phyloP scores from a whole-genome alignment of 2,113 vertebrate genomes.

The Tachycineta bicolor region DNA sequence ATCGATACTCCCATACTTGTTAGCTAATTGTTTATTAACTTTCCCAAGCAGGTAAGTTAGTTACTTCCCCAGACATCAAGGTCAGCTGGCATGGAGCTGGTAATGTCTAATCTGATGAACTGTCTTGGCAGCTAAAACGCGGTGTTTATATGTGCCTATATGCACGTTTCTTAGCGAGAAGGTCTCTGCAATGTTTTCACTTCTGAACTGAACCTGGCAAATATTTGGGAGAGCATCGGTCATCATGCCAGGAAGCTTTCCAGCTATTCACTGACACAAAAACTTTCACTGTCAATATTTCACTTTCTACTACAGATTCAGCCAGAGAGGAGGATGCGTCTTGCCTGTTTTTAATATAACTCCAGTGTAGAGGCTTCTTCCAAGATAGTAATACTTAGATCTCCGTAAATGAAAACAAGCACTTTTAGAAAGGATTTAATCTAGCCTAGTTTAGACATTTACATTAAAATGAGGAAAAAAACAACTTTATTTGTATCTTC shows the following conservation, averaged over 20 bases:
- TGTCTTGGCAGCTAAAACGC: background rate
- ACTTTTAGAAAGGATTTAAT: background rate
- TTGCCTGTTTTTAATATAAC: background rate
- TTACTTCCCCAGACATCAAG: background rate
- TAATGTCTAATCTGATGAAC: background rate
- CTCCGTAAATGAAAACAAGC: background rate
- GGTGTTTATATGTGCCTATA: background rate
- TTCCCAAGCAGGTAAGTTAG: background rate
- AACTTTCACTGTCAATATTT: background rate
- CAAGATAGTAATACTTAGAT: background rate
- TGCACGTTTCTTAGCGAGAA: rapidly evolving
- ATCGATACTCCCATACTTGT: background rate
- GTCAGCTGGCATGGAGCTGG: background rate
- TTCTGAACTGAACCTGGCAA: background rate
- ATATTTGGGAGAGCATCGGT: background rate
- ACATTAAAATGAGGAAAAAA: background rate
- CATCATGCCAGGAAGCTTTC: background rate
- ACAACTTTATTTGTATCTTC: background rate
- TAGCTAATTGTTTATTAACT: background rate
- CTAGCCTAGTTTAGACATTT: background rate
- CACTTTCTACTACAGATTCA: background rate
- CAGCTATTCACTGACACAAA: background rate
- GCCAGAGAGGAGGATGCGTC: background rate
- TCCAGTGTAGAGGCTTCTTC: background rate
- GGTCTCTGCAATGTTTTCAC: background rate